phyloP scores from a whole-genome alignment of 2,113 vertebrate species.

The Monopterus albus region DNA sequence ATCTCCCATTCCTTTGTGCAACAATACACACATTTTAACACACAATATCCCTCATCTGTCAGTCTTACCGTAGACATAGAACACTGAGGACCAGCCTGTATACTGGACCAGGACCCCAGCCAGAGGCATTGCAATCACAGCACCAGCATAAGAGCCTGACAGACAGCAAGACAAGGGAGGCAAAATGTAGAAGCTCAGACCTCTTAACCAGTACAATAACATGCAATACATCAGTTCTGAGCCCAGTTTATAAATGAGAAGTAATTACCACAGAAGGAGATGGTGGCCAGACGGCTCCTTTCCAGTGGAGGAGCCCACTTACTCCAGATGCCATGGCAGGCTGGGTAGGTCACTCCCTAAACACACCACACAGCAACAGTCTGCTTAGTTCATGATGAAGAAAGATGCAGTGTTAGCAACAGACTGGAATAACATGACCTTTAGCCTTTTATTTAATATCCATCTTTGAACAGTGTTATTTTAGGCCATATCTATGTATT shows the following conservation, averaged over 20 bases:
- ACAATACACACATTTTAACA: not conserved
- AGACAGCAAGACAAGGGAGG: not conserved
- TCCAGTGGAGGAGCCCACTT: constrained; percentile 99
- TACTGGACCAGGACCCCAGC: constrained; percentile 98
- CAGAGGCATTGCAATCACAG: constrained; percentile 97
- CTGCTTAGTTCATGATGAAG: not conserved
- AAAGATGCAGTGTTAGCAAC: not conserved
- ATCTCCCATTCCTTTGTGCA: not conserved
- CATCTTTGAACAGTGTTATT: not conserved
- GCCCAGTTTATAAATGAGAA: not conserved
- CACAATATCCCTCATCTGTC: not conserved
- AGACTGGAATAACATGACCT: not conserved
- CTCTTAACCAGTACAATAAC: not conserved
- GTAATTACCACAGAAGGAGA: constrained; percentile 95
- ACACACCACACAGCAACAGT: constrained; percentile 30
- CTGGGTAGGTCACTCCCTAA: constrained; percentile 98
- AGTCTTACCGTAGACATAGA: constrained; percentile 95
- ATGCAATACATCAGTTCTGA: not conserved
- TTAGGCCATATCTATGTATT: not conserved
- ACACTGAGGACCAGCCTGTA: constrained; percentile 96
- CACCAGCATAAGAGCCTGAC: constrained; percentile 95
- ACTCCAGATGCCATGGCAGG: constrained; percentile 98
- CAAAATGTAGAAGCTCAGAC: not conserved
- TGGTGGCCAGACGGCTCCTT: constrained; percentile 95
- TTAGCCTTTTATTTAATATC: too few relatives aligned